Conservation (phyloP, 2,113 vertebrate species). For the Noctilio leporinus region DNA sequence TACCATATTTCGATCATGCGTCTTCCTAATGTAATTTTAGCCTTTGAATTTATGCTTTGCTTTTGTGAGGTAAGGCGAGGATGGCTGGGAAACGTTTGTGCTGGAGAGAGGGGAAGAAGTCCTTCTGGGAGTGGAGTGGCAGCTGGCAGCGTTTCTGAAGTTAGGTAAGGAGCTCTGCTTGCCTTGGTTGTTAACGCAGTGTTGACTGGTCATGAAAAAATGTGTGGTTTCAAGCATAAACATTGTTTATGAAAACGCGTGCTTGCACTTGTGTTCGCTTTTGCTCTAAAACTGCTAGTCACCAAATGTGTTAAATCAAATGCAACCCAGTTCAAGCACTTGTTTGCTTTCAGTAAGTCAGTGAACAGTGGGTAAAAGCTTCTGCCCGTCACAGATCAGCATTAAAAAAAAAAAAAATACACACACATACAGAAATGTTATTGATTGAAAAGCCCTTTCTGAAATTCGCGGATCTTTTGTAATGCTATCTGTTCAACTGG, state of each 20-base stretch:
- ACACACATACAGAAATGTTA: not conserved
- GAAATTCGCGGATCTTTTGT: not conserved
- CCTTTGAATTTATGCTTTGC: not conserved
- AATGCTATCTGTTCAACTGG: not conserved
- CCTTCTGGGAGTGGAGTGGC: not conserved
- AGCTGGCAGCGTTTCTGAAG: not conserved
- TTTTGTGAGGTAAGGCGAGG: not conserved
- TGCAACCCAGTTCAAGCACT: not conserved
- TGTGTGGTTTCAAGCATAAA: no score
- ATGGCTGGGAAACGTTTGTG: not conserved
- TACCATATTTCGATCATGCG: not conserved
- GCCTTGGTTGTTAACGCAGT: not conserved
- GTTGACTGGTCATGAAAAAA: no score
- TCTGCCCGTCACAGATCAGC: not conserved
- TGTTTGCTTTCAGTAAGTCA: not conserved
- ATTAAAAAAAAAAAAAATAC: no score
- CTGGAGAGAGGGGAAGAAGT: not conserved
- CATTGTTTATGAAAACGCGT: no score
- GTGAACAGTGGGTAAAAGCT: not conserved
- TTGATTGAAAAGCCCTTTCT: not conserved
- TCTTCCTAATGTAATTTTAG: not conserved
- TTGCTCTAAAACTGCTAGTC: no score
- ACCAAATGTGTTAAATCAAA: no score
- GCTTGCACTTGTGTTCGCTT: no score
- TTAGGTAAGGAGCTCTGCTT: not conserved